Base-by-base conservation (phyloP, 37 sponge, comb jelly and placozoan genomes). In the Ianthella basta region DNA sequence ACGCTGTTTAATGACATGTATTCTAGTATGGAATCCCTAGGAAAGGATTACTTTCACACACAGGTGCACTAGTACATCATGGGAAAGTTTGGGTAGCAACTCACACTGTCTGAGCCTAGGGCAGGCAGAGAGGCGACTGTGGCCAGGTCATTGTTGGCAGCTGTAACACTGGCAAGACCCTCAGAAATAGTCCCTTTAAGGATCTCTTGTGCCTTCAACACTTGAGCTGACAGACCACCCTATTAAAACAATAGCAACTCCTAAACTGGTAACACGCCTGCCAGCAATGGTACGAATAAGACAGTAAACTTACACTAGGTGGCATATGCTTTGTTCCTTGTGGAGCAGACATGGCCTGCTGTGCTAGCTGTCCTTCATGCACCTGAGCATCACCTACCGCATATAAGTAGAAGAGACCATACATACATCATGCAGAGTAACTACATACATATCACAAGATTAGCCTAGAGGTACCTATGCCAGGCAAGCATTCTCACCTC, bases 41-140 rank as follows among this genome's bases (percentile, higher is more conserved):
- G 24, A 2, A 24, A 12, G 3, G 74, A 12, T 23, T 5, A 6
- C 35, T 70, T 70, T 30, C 72, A 70, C 13, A 29, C 4, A 70
- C 33, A 70, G 8, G 50, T 44, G 50, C 50, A 44, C 50, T 8
- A 44, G 8, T 8, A 44, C 6, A 44, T 44, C 8, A 8, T 44
- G 50, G 50, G 50, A 44, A 3, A 8, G 6, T 8, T 44, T 44
- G 50, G 50, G 50, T 3, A 8, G 50, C 6, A 44, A 80, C 93
- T 81, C 63, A 95, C 95, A 84, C 85, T 66, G 83, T 91, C 95
- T 36, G 87, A 80, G 32, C 89, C 91, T 25, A 95, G 70, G 0
- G 82, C 82, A 67, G 90, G 90, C 32, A 91, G 77, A 1, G 36
- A 66, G 21, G 88, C 89, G 0, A 53, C 53, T 15, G 84, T 81